Evolutionary conservation across 37 sponge, comb jelly and placozoan species (phyloP).

Genomic region (Chondrosia reniformis): DNA sequence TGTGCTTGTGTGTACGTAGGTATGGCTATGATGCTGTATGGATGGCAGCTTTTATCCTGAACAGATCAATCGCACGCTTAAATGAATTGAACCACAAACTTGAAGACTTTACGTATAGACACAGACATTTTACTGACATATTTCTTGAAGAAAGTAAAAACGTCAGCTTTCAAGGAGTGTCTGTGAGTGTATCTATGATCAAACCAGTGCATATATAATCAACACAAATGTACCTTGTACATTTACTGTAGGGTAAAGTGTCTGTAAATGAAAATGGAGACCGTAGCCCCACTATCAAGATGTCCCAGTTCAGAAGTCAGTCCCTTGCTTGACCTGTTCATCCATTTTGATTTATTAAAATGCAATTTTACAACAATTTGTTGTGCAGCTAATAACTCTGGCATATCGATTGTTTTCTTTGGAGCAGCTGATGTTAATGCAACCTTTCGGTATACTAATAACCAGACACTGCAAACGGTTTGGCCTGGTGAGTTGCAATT

Average conservation of each 20-base stretch:
- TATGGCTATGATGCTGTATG: slow-evolving; percentile 56
- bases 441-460: no score
- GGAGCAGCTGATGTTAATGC: no score
- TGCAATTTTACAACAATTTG: no score
- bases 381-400: no score
- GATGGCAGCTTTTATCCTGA: slow-evolving; percentile 40
- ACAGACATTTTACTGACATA: slow-evolving; percentile 6
- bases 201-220: no score
- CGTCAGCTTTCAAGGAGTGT: slow-evolving; percentile 32
- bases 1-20: neutral
- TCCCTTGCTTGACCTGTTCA: no score
- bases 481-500: neutral
- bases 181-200: no score
- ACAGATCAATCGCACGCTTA: slow-evolving; percentile 11
- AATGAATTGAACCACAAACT: neutral
- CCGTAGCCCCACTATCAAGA: neutral
- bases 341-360: no score
- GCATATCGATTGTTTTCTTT: no score
- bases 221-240: neutral
- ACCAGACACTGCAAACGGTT: neutral
- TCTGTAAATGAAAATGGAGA: slow-evolving; percentile 5
- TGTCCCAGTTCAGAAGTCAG: neutral
- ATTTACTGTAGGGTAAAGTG: neutral
- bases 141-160: slow-evolving; percentile 2
- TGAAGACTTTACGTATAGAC: slow-evolving; percentile 13